Percentiles rank a stretch among this genome's conserved stretches.
Evolutionary conservation across 2,888 invertebrate genomes (phyloP).

Genomic region (Tribolium freemani): DNA sequence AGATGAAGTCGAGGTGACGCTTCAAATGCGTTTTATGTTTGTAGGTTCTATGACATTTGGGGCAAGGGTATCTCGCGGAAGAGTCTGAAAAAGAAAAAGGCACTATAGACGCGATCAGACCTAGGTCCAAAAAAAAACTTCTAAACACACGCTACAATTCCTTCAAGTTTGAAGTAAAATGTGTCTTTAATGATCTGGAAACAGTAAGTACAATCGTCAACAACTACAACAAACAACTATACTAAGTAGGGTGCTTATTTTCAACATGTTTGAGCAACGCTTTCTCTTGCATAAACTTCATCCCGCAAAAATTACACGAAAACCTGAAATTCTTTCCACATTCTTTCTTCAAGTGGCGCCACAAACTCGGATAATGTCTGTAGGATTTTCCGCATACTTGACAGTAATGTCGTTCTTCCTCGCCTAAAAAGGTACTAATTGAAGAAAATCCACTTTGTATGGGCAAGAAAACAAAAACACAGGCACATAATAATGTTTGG

Average conservation of each 20-base stretch:
- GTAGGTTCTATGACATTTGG: slow-evolving; percentile 45
- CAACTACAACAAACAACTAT: neutral
- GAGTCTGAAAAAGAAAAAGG: slow-evolving; percentile 15
- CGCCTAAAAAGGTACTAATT: slow-evolving; percentile 6
- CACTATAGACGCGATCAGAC: neutral
- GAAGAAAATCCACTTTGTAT: neutral
- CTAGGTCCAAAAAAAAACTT: neutral
- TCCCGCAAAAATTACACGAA: slow-evolving; percentile 39
- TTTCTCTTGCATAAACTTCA: slow-evolving; percentile 66
- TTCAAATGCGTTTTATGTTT: slow-evolving; percentile 43
- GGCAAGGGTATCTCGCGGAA: slow-evolving; percentile 51
- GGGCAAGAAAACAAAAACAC: neutral
- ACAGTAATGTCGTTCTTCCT: slow-evolving; percentile 8
- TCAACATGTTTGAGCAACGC: slow-evolving; percentile 71
- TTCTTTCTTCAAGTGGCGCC: slow-evolving; percentile 31
- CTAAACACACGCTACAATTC: neutral
- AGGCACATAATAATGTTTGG: slow-evolving; percentile 38
- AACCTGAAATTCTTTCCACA: slow-evolving; percentile 32
- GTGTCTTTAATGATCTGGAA: neutral
- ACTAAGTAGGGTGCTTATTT: slow-evolving; percentile 14
- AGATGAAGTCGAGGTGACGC: slow-evolving; percentile 46
- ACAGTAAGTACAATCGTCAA: neutral
- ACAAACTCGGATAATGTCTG: slow-evolving; percentile 36
- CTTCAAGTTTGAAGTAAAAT: too few relatives aligned
- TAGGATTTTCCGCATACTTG: slow-evolving; percentile 27